Evolutionary conservation across 2,797 vertebrate genomes (phyloP).

Genomic region (Buceros bicornis): DNA sequence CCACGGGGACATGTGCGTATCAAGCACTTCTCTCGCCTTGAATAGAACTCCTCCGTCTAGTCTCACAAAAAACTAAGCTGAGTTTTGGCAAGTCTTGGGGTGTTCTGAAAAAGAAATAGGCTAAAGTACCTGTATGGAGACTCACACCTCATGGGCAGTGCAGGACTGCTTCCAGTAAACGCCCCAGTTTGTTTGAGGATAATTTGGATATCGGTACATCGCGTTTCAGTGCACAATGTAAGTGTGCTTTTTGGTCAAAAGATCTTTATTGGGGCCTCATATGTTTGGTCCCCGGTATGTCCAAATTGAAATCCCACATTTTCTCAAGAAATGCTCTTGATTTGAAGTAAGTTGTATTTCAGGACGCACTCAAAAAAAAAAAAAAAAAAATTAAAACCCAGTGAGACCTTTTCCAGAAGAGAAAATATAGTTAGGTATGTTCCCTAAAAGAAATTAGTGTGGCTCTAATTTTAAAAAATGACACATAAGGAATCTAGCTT

Average conservation of each 20-base stretch:
- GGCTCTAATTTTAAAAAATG: neutral
- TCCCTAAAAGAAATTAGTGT: neutral
- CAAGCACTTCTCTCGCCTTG: neutral
- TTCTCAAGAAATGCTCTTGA: neutral
- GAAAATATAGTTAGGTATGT: neutral
- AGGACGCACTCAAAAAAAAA: neutral
- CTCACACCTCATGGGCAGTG: neutral
- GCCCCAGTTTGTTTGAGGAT: neutral
- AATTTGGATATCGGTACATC: neutral
- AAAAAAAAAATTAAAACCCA: neutral
- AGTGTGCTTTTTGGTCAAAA: neutral
- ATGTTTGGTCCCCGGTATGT: neutral
- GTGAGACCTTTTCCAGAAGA: neutral
- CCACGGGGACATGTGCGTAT: accelerated
- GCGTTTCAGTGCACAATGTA: neutral
- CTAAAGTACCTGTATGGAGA: neutral
- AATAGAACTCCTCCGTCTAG: neutral
- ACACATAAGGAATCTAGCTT: neutral
- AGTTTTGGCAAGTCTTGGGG: neutral
- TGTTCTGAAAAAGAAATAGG: neutral
- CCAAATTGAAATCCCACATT: neutral
- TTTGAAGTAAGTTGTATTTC: neutral
- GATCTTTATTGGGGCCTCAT: neutral
- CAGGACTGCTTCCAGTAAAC: neutral
- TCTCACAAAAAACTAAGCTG: neutral